A percentile compares a stretch with the other conserved stretches of the same genome.
Evolutionary conservation across 2,113 vertebrate genomes (phyloP).

Genomic region (Hyla sarda): DNA sequence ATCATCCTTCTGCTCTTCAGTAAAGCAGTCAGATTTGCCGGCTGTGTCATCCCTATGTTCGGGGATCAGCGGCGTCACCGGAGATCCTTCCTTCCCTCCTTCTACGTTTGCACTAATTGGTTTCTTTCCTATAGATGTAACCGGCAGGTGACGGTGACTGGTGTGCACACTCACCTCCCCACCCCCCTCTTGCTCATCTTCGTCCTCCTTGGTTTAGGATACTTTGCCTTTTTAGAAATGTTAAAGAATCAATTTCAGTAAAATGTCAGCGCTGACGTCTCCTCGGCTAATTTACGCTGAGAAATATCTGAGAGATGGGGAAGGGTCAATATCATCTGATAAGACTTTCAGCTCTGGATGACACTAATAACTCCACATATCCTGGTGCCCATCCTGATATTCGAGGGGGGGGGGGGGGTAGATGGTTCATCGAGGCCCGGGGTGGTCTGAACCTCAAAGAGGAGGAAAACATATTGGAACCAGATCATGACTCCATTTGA

Average conservation of each 20-base stretch:
- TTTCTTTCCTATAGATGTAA: neutral
- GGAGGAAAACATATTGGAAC: neutral
- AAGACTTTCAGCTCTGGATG: neutral
- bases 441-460: neutral
- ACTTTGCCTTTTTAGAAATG: slow-evolving; percentile 40
- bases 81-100: neutral
- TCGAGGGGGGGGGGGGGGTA: too few relatives aligned
- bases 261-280: slow-evolving; percentile 53
- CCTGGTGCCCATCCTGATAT: neutral
- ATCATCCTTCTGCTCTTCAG: too few relatives aligned
- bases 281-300: slow-evolving; percentile 47
- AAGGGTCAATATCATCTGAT: slow-evolving; percentile 22
- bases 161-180: neutral
- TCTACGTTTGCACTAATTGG: neutral
- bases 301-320: slow-evolving; percentile 44
- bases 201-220: neutral
- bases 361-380: slow-evolving; percentile 17
- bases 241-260: slow-evolving; percentile 53
- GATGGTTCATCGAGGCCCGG: neutral
- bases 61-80: neutral
- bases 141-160: neutral
- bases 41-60: neutral
- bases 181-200: neutral
- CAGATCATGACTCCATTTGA: neutral
- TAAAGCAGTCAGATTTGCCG: too few relatives aligned